A percentile compares a stretch with the other conserved stretches of the same genome.
phyloP scores from a whole-genome alignment of 2,797 vertebrate genomes.

The Peromyscus attwateri region DNA sequence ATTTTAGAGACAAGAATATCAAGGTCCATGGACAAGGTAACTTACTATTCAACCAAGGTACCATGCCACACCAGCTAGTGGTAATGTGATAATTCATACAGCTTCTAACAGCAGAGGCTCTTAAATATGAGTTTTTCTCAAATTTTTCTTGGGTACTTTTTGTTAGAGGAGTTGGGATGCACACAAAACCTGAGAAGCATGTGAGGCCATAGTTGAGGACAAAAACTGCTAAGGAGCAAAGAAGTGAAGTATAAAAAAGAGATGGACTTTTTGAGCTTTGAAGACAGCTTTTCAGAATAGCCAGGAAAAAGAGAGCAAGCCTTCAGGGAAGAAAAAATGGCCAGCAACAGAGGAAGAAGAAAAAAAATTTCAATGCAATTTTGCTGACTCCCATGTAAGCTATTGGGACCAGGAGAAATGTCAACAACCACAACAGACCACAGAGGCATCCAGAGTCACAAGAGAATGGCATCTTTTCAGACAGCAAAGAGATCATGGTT shows the following conservation, averaged over 20 bases:
- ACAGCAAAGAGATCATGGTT: background rate
- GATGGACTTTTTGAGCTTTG: background rate
- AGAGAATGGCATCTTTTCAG: background rate
- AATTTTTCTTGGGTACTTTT: background rate
- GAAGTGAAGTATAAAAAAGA: background rate
- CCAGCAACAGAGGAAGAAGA: background rate
- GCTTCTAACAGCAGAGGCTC: background rate
- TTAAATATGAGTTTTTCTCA: background rate
- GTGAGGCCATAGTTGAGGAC: background rate
- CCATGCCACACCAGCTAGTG: background rate
- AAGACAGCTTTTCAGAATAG: background rate
- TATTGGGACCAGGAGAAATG: background rate
- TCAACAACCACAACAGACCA: background rate
- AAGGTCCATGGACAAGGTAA: background rate
- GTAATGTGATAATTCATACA: background rate
- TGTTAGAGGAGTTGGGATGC: background rate
- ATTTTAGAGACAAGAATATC: background rate
- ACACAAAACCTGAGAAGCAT: background rate
- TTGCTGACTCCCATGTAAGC: conserved; percentile 1
- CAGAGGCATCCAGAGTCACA: background rate
- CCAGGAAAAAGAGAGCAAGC: background rate
- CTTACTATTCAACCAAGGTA: background rate
- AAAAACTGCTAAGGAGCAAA: background rate
- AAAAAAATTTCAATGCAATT: background rate
- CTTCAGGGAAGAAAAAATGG: background rate